phyloP scores from a whole-genome alignment of 2,113 vertebrate genomes.

The Forbesichthys agassizii region DNA sequence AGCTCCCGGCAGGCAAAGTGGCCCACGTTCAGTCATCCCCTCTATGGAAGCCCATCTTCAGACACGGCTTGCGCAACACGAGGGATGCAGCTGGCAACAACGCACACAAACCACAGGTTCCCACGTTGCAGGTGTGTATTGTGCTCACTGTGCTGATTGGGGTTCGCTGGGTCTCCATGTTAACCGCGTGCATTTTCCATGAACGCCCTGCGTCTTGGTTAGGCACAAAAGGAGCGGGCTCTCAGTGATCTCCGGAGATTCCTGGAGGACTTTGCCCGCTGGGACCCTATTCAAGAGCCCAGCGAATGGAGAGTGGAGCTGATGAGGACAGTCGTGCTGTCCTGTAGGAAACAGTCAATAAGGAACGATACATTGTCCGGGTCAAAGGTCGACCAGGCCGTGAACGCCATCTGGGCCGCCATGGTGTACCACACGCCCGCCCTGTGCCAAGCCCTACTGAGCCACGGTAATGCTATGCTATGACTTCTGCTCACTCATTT shows the following conservation, averaged over 20 bases:
- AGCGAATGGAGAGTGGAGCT: constrained; percentile 84
- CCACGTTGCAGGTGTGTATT: neutral
- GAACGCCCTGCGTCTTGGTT: constrained; percentile 11
- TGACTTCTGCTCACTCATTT: neutral
- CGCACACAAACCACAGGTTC: constrained; percentile 48
- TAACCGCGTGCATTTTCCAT: neutral
- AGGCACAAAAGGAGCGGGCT: constrained; percentile 66
- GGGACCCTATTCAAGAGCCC: constrained; percentile 87
- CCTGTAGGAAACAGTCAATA: constrained; percentile 87
- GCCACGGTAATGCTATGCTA: constrained; percentile 81
- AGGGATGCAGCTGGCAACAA: constrained; percentile 6
- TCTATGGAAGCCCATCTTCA: constrained; percentile 93
- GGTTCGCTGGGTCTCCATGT: neutral
- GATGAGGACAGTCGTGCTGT: constrained; percentile 85
- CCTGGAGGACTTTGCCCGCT: constrained; percentile 87
- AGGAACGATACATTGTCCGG: constrained; percentile 88
- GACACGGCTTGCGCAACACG: constrained; percentile 81
- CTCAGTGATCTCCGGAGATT: constrained; percentile 78
- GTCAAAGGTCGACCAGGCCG: constrained; percentile 91
- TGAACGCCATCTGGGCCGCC: constrained; percentile 94
- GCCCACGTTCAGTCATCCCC: constrained; percentile 86
- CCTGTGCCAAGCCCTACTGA: constrained; percentile 85
- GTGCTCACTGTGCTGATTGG: rapidly evolving
- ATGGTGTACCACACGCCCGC: constrained; percentile 94
- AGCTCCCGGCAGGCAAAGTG: constrained; percentile 82